phyloP scores from a whole-genome alignment of 2,113 vertebrate species.

The Anseranas semipalmata region DNA sequence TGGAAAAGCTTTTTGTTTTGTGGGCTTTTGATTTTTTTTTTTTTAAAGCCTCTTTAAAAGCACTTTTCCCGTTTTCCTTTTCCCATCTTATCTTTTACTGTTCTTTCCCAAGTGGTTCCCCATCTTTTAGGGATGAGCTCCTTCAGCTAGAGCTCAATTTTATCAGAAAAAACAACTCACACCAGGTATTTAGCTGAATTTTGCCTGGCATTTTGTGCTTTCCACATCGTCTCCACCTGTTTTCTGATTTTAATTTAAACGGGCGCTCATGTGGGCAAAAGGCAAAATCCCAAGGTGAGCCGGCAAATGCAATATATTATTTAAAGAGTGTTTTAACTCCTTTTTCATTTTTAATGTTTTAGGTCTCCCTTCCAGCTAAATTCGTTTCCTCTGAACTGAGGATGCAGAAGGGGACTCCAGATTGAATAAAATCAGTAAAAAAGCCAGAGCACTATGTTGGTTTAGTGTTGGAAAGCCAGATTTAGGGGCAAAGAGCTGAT shows the following conservation, averaged over 20 bases:
- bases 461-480: background rate
- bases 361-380: background rate
- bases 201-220: background rate
- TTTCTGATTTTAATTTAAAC: conserved; percentile 46
- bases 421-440: background rate
- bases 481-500: background rate
- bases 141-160: background rate
- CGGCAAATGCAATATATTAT: background rate
- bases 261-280: background rate
- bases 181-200: conserved; percentile 6
- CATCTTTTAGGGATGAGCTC: background rate
- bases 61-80: background rate
- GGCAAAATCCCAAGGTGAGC: conserved; percentile 16
- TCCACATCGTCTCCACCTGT: background rate
- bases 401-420: background rate
- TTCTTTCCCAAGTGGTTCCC: background rate
- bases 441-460: accelerated
- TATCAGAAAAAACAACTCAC: conserved; percentile 6
- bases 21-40: background rate
- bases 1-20: conserved; percentile 40
- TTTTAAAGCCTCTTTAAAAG: conserved; percentile 1
- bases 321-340: background rate
- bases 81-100: background rate
- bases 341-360: conserved; percentile 20
- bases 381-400: background rate